Evolutionary conservation across 2,113 vertebrate genomes (phyloP), one percentile per base, ranked within the genome.

Genomic region (Crypturellus undulatus): DNA sequence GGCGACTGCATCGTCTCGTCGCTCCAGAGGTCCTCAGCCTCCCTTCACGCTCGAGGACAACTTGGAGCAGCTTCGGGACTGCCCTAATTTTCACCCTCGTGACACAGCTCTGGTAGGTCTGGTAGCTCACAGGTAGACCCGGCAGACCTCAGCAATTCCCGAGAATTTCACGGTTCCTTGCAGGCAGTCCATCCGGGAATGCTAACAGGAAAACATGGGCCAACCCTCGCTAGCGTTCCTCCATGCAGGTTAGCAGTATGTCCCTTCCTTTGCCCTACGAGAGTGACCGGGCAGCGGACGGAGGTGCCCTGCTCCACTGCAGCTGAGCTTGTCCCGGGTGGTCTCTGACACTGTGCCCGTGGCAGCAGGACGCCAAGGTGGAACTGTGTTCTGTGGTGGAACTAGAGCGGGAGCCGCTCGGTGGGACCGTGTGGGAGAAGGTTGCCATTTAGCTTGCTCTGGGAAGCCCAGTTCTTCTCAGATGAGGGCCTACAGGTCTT

Each of bases 1-100:
- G 38, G 43, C 21, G 67, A 6, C 54, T 52, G 30, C 24, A 10
- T 13, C 67, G 14, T 19, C 16, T 69, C 0, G 0, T 60, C 30
- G 25, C 32, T 60, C 38, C 88, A 34, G 38, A 43, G 64, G 3
- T 34, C 56, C 21, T 49, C 42, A 43, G 38, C 24, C n/a, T 56
- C 52, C 2, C 0, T 36, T 83, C 25, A 19, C n/a, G 13, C 32
- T 64, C 21, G 28, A 80, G 28, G 2, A 1, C 25, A 25, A 56
- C 12, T 4, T 75, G n/a, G 1, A 80, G 30, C 64, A 80, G 51
- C 60, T 84, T 85, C 45, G 85, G 1, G 0, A 8, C 36, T 63
- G 45, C 80, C 86, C 24, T 69, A 1, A 45, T 54, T 88, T 93
- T 70, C 56, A 54, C 30, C 11, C 52, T 28, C 24, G 30, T 38